Evolutionary conservation across 2,113 vertebrate species (phyloP).

Genomic region (Nymphicus hollandicus): DNA sequence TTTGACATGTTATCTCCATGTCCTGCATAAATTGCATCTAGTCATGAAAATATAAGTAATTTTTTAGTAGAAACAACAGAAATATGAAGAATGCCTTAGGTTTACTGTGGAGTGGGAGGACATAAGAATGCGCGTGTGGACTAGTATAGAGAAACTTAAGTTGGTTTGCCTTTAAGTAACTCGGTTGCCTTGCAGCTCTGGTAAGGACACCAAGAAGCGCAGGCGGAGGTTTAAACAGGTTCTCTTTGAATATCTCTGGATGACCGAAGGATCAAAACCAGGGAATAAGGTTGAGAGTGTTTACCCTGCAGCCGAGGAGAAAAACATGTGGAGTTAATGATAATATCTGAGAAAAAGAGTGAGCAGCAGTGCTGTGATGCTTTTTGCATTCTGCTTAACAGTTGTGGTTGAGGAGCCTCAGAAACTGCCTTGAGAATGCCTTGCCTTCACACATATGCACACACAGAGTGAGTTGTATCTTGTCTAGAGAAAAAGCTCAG

Average conservation of each 20-base stretch:
- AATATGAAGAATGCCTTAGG: background rate
- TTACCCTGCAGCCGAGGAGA: background rate
- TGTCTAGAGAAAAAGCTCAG: background rate
- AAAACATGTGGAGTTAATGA: background rate
- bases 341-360: background rate
- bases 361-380: background rate
- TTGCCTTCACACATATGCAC: background rate
- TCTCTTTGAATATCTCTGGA: background rate
- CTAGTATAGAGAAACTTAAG: background rate
- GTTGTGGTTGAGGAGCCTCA: background rate
- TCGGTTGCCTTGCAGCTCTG: background rate
- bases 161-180: background rate
- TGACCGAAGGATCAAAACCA: background rate
- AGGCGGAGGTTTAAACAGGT: background rate
- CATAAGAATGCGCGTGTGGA: background rate
- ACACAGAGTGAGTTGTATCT: fast-evolving
- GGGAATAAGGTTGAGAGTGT: background rate
- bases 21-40: background rate
- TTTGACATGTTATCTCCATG: background rate
- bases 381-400: background rate
- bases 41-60: background rate
- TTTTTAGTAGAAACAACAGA: background rate
- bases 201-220: background rate
- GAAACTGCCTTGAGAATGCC: background rate
- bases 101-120: background rate